phyloP scores from a whole-genome alignment of 2,113 vertebrate genomes.

The Rynchops niger region DNA sequence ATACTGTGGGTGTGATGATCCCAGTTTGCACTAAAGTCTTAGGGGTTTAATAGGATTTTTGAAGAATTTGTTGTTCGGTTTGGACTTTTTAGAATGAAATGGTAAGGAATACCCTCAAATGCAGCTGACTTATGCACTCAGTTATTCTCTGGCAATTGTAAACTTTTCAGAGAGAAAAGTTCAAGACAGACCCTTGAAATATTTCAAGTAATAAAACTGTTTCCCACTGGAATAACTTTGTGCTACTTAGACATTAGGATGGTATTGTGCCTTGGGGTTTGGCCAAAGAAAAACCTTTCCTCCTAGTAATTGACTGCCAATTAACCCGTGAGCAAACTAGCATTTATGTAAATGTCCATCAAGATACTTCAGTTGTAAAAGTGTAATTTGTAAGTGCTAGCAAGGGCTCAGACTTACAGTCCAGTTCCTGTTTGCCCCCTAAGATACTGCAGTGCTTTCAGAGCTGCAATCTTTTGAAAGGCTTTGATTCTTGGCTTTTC shows the following conservation, averaged over 20 bases:
- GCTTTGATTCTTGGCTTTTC: not conserved
- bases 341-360: not conserved
- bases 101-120: not conserved
- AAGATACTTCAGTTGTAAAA: not conserved
- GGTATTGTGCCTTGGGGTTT: not conserved
- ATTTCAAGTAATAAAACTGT: not conserved
- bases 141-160: not conserved
- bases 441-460: not conserved
- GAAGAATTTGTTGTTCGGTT: not conserved
- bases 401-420: not conserved
- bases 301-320: not conserved
- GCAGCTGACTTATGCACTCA: accelerated
- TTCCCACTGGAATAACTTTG: not conserved
- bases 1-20: accelerated
- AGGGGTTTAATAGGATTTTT: not conserved
- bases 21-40: not conserved
- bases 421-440: not conserved
- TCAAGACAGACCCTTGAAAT: not conserved
- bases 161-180: too few relatives aligned
- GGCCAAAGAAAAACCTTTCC: not conserved
- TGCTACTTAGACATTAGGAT: not conserved
- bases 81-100: not conserved
- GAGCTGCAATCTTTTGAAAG: not conserved
- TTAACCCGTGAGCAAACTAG: not conserved
- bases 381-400: not conserved